A percentile compares a stretch with the other conserved stretches of the same genome.
phyloP scores from a whole-genome alignment of 2,888 invertebrate genomes.

The Drosophila flavopinicola region DNA sequence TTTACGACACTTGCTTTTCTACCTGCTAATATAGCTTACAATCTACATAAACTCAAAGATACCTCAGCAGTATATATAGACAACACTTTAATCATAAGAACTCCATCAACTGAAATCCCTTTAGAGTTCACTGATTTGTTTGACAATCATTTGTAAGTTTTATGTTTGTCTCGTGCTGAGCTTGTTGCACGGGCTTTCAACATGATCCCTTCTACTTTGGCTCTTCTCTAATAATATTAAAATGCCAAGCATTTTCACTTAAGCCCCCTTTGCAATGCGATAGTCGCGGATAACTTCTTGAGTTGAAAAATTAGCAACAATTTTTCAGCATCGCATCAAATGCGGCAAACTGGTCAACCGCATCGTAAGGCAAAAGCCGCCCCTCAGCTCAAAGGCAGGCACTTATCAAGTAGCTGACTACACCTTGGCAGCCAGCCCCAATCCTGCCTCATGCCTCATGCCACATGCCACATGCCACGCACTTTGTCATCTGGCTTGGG shows the following conservation, averaged over 20 bases:
- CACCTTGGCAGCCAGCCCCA: conserved; percentile 61
- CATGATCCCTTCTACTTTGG: conserved; percentile 29
- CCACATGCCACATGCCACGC: conserved; percentile 49
- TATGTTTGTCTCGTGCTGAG: conserved; percentile 20
- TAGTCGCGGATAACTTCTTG: conserved; percentile 32
- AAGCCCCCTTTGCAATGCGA: conserved; percentile 52
- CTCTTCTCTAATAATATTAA: conserved; percentile 66
- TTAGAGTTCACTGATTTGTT: conserved; percentile 23
- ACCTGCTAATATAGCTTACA: no score
- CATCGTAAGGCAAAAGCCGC: conserved; percentile 41
- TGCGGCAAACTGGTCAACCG: conserved; percentile 72
- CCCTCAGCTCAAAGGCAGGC: conserved; percentile 19
- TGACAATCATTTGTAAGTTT: conserved; percentile 35
- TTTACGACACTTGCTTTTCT: no score
- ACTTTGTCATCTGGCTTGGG: conserved; percentile 68
- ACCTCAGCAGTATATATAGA: background rate
- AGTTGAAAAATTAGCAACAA: conserved; percentile 71
- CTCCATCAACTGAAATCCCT: conserved; percentile 9
- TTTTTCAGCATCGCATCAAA: conserved; percentile 76
- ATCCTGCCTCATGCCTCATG: conserved; percentile 40
- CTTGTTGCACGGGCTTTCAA: conserved; percentile 41
- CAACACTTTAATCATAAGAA: conserved; percentile 7
- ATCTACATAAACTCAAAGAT: no score
- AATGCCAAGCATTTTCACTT: conserved; percentile 73
- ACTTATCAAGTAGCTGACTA: conserved; percentile 71